A percentile compares a stretch with the other conserved stretches of the same genome.
Conservation (phyloP, 2,888 invertebrate genomes). For the Agrypnus murinus region DNA sequence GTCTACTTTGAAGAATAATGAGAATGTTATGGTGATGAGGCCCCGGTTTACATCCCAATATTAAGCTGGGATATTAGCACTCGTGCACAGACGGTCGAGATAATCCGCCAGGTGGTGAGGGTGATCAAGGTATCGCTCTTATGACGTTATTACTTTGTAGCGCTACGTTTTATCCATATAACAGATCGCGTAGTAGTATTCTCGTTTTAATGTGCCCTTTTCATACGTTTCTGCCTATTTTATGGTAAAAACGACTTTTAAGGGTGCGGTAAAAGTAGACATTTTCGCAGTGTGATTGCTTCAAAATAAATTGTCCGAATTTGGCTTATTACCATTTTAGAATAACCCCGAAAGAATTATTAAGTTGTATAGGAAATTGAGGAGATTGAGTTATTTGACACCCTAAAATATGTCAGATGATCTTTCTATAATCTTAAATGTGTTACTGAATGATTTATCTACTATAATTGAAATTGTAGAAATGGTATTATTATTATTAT, state of each 20-base stretch:
- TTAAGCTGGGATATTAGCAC: constrained; percentile 67
- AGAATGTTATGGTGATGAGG: constrained; percentile 71
- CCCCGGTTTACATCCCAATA: constrained; percentile 66
- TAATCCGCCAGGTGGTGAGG: constrained; percentile 63
- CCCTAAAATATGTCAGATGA: constrained; percentile 2
- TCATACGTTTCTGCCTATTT: constrained; percentile 1
- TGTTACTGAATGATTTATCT: background rate
- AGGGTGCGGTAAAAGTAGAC: constrained; percentile 6
- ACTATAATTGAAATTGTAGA: constrained; percentile 1
- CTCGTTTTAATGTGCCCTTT: constrained; percentile 12
- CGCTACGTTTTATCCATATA: constrained; percentile 26
- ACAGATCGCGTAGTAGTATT: constrained; percentile 15
- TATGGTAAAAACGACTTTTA: constrained; percentile 10
- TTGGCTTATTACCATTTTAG: constrained; percentile 21
- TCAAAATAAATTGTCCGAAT: constrained; percentile 12
- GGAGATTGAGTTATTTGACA: background rate
- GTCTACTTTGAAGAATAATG: constrained; percentile 67
- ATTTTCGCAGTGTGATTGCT: constrained; percentile 19
- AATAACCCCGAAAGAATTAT: background rate
- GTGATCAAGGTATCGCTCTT: constrained; percentile 40
- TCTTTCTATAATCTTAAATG: background rate
- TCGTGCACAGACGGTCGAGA: constrained; percentile 59
- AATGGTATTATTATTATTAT: background rate
- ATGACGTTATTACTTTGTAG: constrained; percentile 31
- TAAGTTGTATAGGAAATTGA: background rate